phyloP scores from a whole-genome alignment of 2,113 vertebrate species.

The Microtus pennsylvanicus region DNA sequence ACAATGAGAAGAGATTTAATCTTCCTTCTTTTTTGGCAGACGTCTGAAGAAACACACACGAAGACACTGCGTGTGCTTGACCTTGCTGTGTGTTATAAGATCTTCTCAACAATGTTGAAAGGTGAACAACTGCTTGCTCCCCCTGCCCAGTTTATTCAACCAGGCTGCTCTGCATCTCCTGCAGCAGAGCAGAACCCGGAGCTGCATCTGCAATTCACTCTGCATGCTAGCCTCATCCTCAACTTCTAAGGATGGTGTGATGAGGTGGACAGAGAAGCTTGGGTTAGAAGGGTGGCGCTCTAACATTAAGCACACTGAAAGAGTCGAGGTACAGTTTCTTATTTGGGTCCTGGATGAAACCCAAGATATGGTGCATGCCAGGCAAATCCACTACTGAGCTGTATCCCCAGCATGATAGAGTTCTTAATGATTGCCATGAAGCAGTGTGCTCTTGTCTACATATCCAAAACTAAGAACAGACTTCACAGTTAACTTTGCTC shows the following conservation, averaged over 20 bases:
- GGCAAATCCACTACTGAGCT: not conserved
- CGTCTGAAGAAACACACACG: constrained; percentile 31
- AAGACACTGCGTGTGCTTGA: constrained; percentile 31
- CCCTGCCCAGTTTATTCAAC: not conserved
- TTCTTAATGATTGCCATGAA: constrained; percentile 58
- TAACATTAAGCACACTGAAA: constrained; percentile 58
- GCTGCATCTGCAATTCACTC: constrained; percentile 19
- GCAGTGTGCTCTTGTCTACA: constrained; percentile 23
- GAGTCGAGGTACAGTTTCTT: constrained; percentile 37
- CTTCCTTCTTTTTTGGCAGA: constrained; percentile 41
- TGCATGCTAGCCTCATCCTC: constrained; percentile 58
- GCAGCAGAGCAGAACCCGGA: not conserved
- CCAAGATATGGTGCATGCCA: not conserved
- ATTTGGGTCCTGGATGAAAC: not conserved
- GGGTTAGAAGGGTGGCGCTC: constrained; percentile 33
- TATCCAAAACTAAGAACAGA: constrained; percentile 41
- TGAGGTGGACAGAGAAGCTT: constrained; percentile 60
- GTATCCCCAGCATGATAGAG: not conserved
- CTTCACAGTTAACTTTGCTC: constrained; percentile 65
- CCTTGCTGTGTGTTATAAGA: constrained; percentile 40
- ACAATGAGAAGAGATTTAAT: constrained; percentile 10
- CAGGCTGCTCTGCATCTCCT: not conserved
- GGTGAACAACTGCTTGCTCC: not conserved
- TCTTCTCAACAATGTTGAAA: constrained; percentile 25
- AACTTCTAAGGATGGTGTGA: constrained; percentile 63